A percentile compares a stretch with the other conserved stretches of the same genome.
These are phyloP conservation scores for Torymus aiolomorphi DNA, from an alignment of 2,888 invertebrate genomes.

Conservation along the genomic window DNA sequence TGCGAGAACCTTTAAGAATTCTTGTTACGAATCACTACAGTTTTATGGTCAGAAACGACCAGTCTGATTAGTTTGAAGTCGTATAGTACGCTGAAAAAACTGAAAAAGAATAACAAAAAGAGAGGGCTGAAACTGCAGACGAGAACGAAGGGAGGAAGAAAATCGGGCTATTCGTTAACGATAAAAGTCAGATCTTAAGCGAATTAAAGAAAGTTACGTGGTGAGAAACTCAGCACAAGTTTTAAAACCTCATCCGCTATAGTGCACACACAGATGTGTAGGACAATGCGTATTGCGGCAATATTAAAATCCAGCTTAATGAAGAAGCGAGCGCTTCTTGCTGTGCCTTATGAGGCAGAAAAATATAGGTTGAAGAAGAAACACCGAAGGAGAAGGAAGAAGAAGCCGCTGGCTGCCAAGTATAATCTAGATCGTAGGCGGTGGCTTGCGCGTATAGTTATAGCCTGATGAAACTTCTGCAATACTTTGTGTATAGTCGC, in stretches of 20 bases:
- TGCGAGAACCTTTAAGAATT: too few relatives aligned
- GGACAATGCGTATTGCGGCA: background rate
- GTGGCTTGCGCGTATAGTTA: background rate
- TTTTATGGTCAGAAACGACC: too few relatives aligned
- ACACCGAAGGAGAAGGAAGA: background rate
- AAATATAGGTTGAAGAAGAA: constrained; percentile 14
- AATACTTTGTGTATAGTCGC: background rate
- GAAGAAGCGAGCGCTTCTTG: constrained; percentile 26
- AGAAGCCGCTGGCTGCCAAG: background rate
- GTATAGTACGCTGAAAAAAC: too few relatives aligned
- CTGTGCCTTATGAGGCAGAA: background rate
- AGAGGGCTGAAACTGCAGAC: background rate
- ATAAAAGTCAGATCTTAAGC: constrained; percentile 32
- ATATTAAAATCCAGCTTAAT: constrained; percentile 36
- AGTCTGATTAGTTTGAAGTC: too few relatives aligned
- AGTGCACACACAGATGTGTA: too few relatives aligned
- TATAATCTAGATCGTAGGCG: constrained; percentile 23
- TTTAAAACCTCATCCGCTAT: too few relatives aligned
- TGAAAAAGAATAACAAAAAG: too few relatives aligned
- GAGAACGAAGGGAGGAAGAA: background rate
- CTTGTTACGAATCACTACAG: too few relatives aligned
- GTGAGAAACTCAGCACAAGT: background rate
- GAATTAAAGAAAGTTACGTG: constrained; percentile 38
- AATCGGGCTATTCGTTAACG: background rate
- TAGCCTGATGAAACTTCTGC: constrained; percentile 42